A percentile compares a stretch with the other conserved stretches of the same genome.
Evolutionary conservation across 2,888 invertebrate genomes (phyloP).

Genomic region (Leptinotarsa rubiginosa): DNA sequence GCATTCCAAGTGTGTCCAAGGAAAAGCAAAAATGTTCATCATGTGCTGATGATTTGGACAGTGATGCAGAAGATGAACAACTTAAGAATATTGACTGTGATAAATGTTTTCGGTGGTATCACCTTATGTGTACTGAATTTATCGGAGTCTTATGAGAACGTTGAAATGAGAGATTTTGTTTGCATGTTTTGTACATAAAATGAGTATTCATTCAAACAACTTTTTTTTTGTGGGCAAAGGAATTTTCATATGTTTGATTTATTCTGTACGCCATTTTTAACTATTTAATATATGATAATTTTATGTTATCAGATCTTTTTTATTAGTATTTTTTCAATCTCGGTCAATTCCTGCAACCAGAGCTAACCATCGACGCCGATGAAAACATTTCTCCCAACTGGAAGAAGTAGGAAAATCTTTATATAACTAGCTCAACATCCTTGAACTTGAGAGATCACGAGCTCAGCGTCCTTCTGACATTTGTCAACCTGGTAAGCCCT

Average conservation of each 20-base stretch:
- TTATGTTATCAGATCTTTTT: background rate
- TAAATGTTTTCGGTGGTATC: constrained; percentile 23
- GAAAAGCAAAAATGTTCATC: constrained; percentile 20
- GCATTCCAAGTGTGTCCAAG: constrained; percentile 1
- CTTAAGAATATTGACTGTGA: constrained; percentile 31
- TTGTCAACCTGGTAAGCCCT: background rate
- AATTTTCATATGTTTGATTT: background rate
- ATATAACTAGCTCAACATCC: background rate
- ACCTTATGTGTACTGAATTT: constrained; percentile 24
- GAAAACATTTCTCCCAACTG: background rate
- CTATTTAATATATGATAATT: background rate
- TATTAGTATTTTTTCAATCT: background rate
- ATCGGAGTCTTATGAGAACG: constrained; percentile 18
- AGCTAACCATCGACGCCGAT: constrained; percentile 1
- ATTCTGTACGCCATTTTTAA: background rate
- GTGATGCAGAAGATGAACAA: constrained; percentile 29
- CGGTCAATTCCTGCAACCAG: background rate
- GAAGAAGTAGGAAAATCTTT: background rate
- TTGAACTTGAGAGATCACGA: background rate
- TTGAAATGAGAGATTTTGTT: constrained; percentile 1
- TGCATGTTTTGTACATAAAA: constrained; percentile 20
- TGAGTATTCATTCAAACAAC: background rate
- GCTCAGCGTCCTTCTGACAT: background rate
- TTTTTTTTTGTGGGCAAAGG: constrained; percentile 1
- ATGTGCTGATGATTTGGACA: constrained; percentile 28